Base-by-base conservation (phyloP, 2,888 invertebrate genomes). In the Mellilla xanthometata region DNA sequence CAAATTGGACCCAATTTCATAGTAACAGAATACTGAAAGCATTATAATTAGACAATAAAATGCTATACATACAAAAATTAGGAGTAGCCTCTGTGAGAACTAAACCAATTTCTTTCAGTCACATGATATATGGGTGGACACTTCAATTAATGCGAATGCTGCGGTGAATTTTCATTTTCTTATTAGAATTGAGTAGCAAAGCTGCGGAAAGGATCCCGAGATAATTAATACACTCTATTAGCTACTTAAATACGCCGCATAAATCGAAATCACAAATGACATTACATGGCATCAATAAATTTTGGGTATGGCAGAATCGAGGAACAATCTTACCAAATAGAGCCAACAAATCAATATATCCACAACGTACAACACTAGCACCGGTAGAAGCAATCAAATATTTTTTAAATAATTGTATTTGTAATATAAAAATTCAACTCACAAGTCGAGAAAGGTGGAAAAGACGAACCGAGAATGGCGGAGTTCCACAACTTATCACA, bases 381-480 rank as follows among this genome's bases (percentile, higher is more conserved):
- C 79, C 58, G 61, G 54, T 55, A 58, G 56, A 56, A n/a, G 58
- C 53, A 69, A 60, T 26, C 48, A 41, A 62, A 59, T 52, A 58
- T 58, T 55, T 58, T n/a, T 36, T 41, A 49, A 65, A 71, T 58
- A 60, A 58, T 47, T 42, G 36, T 41, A 71, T 55, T 46, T 56
- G 44, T 60, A 74, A 64, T 65, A 60, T 60, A 67, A 78, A 81
- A n/a, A 73, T 65, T 62, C 61, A 79, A 90, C 90, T 90, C 84
- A 90, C 90, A 70, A 72, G 84, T 79, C 81, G 71, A 76, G 76
- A 82, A 80, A 85, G 85, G 83, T 73, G 80, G 80, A 84, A 86
- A 82, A 87, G 86, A 78, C 81, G 81, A 81, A 72, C 82, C 72
- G 75, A 86, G 89, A 88, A 90, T 89, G 89, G 90, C 89, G 89